A percentile compares a stretch with the other conserved stretches of the same genome.
These are phyloP conservation scores for Brachionus sp. DNA, from an alignment of 1,140 invertebrate species.

Conservation along the genomic window DNA sequence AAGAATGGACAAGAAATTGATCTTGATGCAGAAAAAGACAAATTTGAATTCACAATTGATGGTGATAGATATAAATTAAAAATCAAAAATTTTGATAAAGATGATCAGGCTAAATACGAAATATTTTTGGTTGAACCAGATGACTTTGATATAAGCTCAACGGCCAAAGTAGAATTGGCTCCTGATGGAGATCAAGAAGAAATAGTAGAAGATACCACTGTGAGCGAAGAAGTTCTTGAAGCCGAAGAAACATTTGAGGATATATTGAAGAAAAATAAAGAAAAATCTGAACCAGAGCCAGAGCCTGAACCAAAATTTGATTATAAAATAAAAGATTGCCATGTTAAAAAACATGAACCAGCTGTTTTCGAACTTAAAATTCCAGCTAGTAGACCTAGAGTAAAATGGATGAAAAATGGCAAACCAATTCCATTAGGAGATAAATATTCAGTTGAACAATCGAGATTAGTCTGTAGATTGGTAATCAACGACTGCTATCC, in stretches of 20 bases:
- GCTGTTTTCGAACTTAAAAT: slow-evolving; percentile 24
- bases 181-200: slow-evolving; percentile 1
- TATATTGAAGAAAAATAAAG: slow-evolving; percentile 9
- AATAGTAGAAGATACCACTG: slow-evolving; percentile 25
- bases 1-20: slow-evolving; percentile 27
- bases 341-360: slow-evolving; percentile 27
- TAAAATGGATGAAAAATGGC: slow-evolving; percentile 57
- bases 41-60: slow-evolving; percentile 14
- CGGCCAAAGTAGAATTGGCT: slow-evolving; percentile 1
- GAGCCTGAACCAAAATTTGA: not conserved
- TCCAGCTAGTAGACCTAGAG: not conserved
- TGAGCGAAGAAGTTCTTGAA: slow-evolving; percentile 27
- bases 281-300: not conserved
- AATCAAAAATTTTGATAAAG: slow-evolving; percentile 40
- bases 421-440: slow-evolving; percentile 52
- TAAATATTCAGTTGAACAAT: slow-evolving; percentile 51
- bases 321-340: slow-evolving; percentile 14
- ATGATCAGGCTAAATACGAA: slow-evolving; percentile 34
- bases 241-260: slow-evolving; percentile 14
- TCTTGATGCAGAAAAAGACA: slow-evolving; percentile 1
- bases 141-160: slow-evolving; percentile 29
- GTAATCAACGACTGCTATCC: slow-evolving; percentile 49
- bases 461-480: slow-evolving; percentile 53
- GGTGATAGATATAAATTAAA: slow-evolving; percentile 39
- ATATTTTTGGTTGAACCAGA: slow-evolving; percentile 36